phyloP scores from a whole-genome alignment of 2,888 invertebrate species.

The Portevinia maculata region DNA sequence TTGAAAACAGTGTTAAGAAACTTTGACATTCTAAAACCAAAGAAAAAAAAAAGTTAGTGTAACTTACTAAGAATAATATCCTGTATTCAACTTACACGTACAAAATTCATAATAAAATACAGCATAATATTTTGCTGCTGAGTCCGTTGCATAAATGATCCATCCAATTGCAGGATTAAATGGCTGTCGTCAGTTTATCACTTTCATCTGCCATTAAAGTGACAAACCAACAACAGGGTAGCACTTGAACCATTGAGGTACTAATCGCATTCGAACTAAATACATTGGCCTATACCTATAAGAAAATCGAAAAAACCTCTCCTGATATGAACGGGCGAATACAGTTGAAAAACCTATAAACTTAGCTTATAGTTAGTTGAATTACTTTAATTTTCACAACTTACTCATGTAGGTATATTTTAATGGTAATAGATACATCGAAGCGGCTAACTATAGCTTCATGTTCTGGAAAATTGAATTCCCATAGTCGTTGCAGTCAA shows the following conservation, averaged over 20 bases:
- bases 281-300: not conserved
- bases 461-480: not conserved
- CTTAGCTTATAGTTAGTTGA: no score
- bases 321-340: not conserved
- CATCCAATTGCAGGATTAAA: conserved; percentile 76
- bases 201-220: conserved; percentile 73
- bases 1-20: not conserved
- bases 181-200: conserved; percentile 70
- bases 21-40: not conserved
- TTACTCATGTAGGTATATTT: not conserved
- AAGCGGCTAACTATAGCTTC: not conserved
- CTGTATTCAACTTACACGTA: not conserved
- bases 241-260: not conserved
- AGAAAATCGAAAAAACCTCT: not conserved
- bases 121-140: conserved; percentile 71
- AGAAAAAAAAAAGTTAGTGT: not conserved
- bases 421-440: not conserved
- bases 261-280: not conserved
- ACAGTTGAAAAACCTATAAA: not conserved
- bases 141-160: conserved; percentile 77
- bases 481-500: no score
- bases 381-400: not conserved
- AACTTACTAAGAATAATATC: not conserved
- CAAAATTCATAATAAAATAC: conserved; percentile 75
- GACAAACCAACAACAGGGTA: conserved; percentile 75